Percentiles rank a stretch among this genome's conserved stretches.
These are phyloP conservation scores for Cremastinae sp. DNA, from an alignment of 2,888 invertebrate genomes.

Conservation along the genomic window DNA sequence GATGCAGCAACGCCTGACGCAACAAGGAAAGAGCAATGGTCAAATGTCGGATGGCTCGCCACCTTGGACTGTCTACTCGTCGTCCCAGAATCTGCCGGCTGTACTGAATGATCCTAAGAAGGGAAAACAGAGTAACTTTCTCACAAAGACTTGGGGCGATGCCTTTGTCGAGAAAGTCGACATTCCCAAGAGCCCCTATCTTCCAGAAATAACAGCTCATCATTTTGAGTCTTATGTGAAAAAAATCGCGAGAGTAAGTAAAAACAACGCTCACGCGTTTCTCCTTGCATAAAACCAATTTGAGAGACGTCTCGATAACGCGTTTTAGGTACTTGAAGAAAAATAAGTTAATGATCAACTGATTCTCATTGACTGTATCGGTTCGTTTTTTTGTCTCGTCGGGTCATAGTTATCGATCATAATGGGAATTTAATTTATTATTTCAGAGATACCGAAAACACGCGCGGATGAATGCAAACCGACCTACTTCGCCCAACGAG, in stretches of 20 bases:
- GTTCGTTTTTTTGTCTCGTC: not conserved
- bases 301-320: no score
- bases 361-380: not conserved
- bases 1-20: constrained; percentile 70
- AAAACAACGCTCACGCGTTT: not conserved
- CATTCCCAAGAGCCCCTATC: constrained; percentile 88
- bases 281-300: not conserved
- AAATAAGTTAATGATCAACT: not conserved
- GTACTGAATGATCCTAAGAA: constrained; percentile 97
- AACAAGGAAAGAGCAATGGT: constrained; percentile 82
- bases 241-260: constrained; percentile 83
- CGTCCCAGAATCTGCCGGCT: constrained; percentile 96
- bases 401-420: not conserved
- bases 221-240: constrained; percentile 94
- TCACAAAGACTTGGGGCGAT: constrained; percentile 99
- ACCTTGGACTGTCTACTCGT: constrained; percentile 93
- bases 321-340: no score
- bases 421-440: constrained; percentile 27
- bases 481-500: constrained; percentile 76
- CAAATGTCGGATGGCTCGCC: constrained; percentile 71
- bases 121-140: constrained; percentile 95
- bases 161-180: constrained; percentile 92
- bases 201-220: constrained; percentile 90
- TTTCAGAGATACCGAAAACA: constrained; percentile 81
- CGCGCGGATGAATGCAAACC: constrained; percentile 78